phyloP scores from a whole-genome alignment of 2,113 vertebrate genomes.

The Glaucomys volans region DNA sequence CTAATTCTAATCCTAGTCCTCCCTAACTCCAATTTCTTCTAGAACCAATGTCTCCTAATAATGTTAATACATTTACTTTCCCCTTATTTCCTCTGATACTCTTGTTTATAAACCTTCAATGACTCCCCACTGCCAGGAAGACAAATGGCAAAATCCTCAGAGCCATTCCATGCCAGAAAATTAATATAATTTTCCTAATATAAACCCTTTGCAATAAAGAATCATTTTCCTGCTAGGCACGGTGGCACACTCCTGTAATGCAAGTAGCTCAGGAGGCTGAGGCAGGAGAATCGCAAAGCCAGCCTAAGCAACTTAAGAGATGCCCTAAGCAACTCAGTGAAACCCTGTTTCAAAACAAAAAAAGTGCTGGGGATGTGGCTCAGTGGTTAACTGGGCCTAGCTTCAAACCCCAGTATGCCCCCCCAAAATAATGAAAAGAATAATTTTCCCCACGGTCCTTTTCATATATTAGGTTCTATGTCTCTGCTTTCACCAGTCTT shows the following conservation, averaged over 20 bases:
- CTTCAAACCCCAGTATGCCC: too few species aligned
- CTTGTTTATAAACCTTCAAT: background rate
- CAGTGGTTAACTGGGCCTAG: too few species aligned
- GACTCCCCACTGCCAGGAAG: constrained; percentile 24
- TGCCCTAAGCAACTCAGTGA: too few species aligned
- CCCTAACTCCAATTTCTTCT: background rate
- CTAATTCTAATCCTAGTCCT: background rate
- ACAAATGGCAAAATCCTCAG: constrained; percentile 16
- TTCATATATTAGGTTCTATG: background rate
- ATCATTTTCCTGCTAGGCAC: background rate
- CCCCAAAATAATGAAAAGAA: too few species aligned
- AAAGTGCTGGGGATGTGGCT: too few species aligned
- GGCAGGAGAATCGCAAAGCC: too few species aligned
- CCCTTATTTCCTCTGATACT: background rate
- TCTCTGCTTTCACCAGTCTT: background rate
- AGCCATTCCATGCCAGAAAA: background rate
- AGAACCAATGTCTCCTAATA: background rate
- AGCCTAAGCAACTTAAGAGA: too few species aligned
- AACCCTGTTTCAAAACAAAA: too few species aligned
- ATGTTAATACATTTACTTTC: background rate
- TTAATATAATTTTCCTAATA: background rate
- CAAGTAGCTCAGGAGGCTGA: too few species aligned
- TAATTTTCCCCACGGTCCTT: background rate
- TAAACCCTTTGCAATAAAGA: background rate
- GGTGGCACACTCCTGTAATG: too few species aligned